Conservation (phyloP, 2,113 vertebrate genomes). For the Stigmatopora argus region DNA sequence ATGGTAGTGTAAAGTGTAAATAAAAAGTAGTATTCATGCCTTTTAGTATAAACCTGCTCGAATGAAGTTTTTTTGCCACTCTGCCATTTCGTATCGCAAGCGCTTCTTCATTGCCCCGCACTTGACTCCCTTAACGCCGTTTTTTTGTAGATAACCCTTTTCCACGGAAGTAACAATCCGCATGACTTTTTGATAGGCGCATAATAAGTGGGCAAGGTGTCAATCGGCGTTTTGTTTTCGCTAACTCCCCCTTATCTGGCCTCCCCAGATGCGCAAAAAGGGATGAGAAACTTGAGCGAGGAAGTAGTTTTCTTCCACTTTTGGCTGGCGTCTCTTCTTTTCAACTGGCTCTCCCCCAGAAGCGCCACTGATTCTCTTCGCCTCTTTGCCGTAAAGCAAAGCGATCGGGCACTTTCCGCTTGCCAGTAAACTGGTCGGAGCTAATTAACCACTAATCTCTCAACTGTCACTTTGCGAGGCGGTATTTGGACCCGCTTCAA, state of each 20-base stretch:
- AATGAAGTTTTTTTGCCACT: slow-evolving; percentile 23
- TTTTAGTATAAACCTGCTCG: slow-evolving; percentile 42
- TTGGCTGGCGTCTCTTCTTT: slow-evolving; percentile 27
- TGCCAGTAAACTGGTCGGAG: slow-evolving; percentile 51
- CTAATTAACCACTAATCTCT: slow-evolving; percentile 65
- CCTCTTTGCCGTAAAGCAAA: slow-evolving; percentile 32
- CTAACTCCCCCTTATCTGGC: slow-evolving; percentile 41
- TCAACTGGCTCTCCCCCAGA: slow-evolving; percentile 31
- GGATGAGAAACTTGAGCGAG: slow-evolving; percentile 32
- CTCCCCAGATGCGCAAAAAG: slow-evolving; percentile 39
- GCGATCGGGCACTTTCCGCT: slow-evolving; percentile 46
- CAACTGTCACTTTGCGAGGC: slow-evolving; percentile 55
- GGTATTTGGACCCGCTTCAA: slow-evolving; percentile 57
- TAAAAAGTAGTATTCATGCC: slow-evolving; percentile 16
- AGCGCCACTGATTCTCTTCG: slow-evolving; percentile 25
- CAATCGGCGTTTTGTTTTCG: slow-evolving; percentile 46
- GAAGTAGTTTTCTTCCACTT: slow-evolving; percentile 30
- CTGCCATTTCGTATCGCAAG: slow-evolving; percentile 6
- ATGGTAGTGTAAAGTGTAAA: too few relatives aligned
- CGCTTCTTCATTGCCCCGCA: slow-evolving; percentile 1
- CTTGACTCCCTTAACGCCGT: not conserved
- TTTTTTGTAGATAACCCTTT: not conserved
- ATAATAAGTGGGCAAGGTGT: slow-evolving; percentile 13
- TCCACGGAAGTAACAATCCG: slow-evolving; percentile 28
- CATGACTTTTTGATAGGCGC: slow-evolving; percentile 29